Percentiles rank a stretch among this genome's conserved stretches.
Conservation (phyloP, 2,113 vertebrate genomes). For the Anhinga rufa region DNA sequence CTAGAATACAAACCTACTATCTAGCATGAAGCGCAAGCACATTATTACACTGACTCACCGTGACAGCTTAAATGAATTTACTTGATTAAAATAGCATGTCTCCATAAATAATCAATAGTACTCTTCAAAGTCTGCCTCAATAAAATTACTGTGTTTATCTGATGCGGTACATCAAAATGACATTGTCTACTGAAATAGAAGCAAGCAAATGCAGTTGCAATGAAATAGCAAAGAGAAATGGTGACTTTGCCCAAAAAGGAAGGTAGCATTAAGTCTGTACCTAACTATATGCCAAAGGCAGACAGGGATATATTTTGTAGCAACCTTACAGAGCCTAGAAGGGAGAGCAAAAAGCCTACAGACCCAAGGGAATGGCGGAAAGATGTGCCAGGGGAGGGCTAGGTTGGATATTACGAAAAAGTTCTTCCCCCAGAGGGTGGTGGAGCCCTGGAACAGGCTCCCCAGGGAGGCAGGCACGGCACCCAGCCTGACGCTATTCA, state of each 20-base stretch:
- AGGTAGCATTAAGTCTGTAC: neutral
- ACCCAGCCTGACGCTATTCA: too few relatives aligned
- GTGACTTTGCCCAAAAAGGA: neutral
- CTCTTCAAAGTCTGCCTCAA: conserved; percentile 41
- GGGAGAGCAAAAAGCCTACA: neutral
- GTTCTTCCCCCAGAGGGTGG: too few relatives aligned
- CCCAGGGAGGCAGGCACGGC: too few relatives aligned
- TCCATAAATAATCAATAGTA: conserved; percentile 65
- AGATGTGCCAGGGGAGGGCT: too few relatives aligned
- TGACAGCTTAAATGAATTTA: conserved; percentile 38
- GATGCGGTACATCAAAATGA: neutral
- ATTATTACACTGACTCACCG: conserved; percentile 26
- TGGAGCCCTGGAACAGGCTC: too few relatives aligned
- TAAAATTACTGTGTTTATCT: conserved; percentile 37
- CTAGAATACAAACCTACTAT: neutral
- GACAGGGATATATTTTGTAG: neutral
- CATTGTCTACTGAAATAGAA: neutral
- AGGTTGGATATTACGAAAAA: too few relatives aligned
- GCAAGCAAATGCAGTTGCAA: neutral
- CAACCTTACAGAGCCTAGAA: neutral
- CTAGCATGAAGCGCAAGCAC: neutral
- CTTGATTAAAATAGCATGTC: conserved; percentile 57
- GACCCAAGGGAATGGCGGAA: neutral
- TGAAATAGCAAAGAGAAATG: neutral
- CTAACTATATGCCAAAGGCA: neutral